Evolutionary conservation across 2,797 vertebrate species (phyloP).

Genomic region (Acanthornis magna): DNA sequence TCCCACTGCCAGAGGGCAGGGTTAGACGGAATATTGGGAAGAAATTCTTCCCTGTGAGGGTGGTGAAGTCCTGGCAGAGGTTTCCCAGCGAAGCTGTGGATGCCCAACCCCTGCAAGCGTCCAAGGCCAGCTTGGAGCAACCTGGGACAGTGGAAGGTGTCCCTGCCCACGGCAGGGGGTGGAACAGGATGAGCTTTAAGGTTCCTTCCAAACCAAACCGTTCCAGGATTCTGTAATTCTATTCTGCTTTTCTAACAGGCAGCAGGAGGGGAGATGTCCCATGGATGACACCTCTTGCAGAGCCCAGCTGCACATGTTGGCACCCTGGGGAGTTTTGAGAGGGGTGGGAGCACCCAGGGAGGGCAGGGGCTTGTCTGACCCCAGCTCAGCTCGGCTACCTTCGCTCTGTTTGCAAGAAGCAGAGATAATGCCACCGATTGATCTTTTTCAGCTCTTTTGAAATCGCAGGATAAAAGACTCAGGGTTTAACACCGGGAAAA

Average conservation of each 20-base stretch:
- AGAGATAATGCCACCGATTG: background rate
- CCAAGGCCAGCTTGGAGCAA: background rate
- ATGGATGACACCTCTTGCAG: fast-evolving
- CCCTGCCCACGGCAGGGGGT: fast-evolving
- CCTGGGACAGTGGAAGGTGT: fast-evolving
- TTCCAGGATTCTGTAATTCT: background rate
- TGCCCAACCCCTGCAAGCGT: fast-evolving
- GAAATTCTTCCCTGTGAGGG: fast-evolving
- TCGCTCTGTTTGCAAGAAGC: background rate
- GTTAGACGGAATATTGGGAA: fast-evolving
- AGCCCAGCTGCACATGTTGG: fast-evolving
- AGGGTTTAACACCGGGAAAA: background rate
- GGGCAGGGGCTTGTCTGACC: background rate
- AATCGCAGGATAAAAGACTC: background rate
- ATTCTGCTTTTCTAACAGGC: background rate
- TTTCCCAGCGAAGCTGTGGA: background rate
- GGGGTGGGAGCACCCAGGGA: background rate
- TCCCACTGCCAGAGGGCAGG: background rate
- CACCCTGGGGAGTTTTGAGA: background rate
- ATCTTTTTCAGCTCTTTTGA: slow-evolving; percentile 17
- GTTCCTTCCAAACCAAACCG: background rate
- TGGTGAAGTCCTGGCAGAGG: fast-evolving
- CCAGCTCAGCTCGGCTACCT: background rate
- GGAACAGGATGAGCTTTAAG: background rate
- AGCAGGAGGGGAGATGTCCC: background rate